Evolutionary conservation across 1,140 invertebrate genomes (phyloP).

Genomic region (Saccostrea glomerata): DNA sequence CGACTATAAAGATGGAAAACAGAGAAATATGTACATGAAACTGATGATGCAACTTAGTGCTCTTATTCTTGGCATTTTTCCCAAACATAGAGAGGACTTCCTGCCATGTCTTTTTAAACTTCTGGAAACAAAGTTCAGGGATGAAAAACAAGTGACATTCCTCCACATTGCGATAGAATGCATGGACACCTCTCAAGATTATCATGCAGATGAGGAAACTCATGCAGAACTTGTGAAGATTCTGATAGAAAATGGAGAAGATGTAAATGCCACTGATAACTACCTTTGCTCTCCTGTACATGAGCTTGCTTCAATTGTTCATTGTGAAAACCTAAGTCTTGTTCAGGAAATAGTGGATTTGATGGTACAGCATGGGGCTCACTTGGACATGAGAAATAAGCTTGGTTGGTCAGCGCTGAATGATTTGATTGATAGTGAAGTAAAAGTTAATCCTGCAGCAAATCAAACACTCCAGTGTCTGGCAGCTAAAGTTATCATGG

Average conservation of each 20-base stretch:
- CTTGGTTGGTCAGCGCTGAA: neutral
- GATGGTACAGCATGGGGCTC: neutral
- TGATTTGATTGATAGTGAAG: neutral
- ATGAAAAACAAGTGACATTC: slow-evolving; percentile 4
- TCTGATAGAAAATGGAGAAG: neutral
- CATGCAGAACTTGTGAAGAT: slow-evolving; percentile 7
- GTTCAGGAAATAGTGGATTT: neutral
- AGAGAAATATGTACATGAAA: neutral
- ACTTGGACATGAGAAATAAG: slow-evolving; percentile 5
- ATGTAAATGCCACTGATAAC: slow-evolving; percentile 19
- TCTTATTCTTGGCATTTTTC: neutral
- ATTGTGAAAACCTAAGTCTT: neutral
- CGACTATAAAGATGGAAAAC: slow-evolving; percentile 18
- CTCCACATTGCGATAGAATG: neutral
- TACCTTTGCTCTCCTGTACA: neutral
- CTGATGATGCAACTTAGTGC: neutral
- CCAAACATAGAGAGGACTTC: neutral
- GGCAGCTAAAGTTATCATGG: slow-evolving; percentile 12
- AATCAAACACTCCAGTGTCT: neutral
- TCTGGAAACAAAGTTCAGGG: neutral
- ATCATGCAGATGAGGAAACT: neutral
- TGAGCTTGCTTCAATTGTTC: neutral
- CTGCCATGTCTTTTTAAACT: neutral
- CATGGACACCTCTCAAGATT: neutral
- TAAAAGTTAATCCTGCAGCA: neutral